Percentiles rank a stretch among this genome's conserved stretches.
These are phyloP conservation scores for Epistrophe eligans DNA, from an alignment of 2,888 invertebrate species.

Conservation along the genomic window DNA sequence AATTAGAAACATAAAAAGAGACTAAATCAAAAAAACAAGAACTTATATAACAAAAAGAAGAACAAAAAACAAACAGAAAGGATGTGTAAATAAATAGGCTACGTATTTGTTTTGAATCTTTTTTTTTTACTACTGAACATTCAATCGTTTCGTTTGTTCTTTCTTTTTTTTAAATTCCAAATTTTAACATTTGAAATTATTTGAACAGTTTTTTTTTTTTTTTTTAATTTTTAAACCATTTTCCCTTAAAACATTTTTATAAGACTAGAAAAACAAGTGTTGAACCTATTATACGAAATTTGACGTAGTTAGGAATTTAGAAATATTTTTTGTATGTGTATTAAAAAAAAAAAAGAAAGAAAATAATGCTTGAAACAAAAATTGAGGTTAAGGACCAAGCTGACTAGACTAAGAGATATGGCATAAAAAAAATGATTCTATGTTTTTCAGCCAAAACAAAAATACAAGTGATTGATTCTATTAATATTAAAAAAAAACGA, in stretches of 20 bases:
- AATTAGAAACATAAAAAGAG: slow-evolving; percentile 54
- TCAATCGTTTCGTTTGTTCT: neutral
- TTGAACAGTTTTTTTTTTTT: slow-evolving; percentile 44
- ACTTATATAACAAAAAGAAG: slow-evolving; percentile 6
- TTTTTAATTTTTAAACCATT: slow-evolving; percentile 2
- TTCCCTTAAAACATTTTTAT: slow-evolving; percentile 4
- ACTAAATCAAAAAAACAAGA: slow-evolving; percentile 42
- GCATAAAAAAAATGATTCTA: neutral
- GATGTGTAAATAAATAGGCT: slow-evolving; percentile 66
- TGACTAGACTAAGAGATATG: slow-evolving; percentile 11
- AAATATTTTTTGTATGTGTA: slow-evolving; percentile 74
- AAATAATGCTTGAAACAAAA: slow-evolving; percentile 4
- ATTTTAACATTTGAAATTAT: slow-evolving; percentile 14
- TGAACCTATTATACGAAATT: slow-evolving; percentile 32
- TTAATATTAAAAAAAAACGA: slow-evolving; percentile 39
- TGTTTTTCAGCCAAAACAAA: slow-evolving; percentile 36
- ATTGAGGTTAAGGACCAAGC: slow-evolving; percentile 25
- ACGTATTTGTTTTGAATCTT: slow-evolving; percentile 11
- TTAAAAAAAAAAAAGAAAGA: slow-evolving; percentile 26
- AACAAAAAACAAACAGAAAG: slow-evolving; percentile 33
- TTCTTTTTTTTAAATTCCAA: slow-evolving; percentile 2
- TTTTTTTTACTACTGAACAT: neutral
- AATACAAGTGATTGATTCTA: slow-evolving; percentile 65
- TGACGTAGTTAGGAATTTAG: slow-evolving; percentile 68
- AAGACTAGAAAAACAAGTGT: slow-evolving; percentile 25